These are phyloP conservation scores for Acanthis flammea DNA, from an alignment of 2,797 vertebrate species.

Conservation along the genomic window DNA sequence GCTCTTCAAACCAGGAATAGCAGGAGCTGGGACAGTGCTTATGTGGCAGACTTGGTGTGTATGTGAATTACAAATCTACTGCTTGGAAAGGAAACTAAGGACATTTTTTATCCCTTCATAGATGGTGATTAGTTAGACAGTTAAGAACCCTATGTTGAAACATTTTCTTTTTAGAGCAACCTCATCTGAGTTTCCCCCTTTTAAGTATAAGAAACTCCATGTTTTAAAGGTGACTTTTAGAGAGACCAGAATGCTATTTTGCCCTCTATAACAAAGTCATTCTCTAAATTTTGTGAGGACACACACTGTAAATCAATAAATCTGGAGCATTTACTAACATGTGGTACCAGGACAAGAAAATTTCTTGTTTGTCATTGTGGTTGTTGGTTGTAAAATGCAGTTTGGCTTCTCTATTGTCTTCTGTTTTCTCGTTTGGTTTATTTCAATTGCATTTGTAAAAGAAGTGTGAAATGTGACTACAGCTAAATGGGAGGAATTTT, in stretches of 20 bases:
- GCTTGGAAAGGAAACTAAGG: not conserved
- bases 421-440: not conserved
- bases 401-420: constrained; percentile 39
- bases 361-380: constrained; percentile 35
- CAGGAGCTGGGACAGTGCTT: not conserved
- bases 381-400: constrained; percentile 32
- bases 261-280: not conserved
- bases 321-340: constrained; percentile 2
- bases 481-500: constrained; percentile 37
- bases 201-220: not conserved
- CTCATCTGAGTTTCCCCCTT: not conserved
- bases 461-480: constrained; percentile 46
- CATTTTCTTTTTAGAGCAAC: not conserved
- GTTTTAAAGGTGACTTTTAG: not conserved
- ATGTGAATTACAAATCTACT: not conserved
- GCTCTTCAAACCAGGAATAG: not conserved
- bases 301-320: constrained; percentile 23
- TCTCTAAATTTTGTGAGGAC: not conserved
- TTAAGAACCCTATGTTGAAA: not conserved
- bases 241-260: not conserved
- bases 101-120: not conserved
- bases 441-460: constrained; percentile 30
- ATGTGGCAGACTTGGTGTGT: not conserved
- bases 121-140: not conserved
- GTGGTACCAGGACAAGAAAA: constrained; percentile 42